Base-by-base conservation (phyloP, 2,113 vertebrate species). In the Castor canadensis region DNA sequence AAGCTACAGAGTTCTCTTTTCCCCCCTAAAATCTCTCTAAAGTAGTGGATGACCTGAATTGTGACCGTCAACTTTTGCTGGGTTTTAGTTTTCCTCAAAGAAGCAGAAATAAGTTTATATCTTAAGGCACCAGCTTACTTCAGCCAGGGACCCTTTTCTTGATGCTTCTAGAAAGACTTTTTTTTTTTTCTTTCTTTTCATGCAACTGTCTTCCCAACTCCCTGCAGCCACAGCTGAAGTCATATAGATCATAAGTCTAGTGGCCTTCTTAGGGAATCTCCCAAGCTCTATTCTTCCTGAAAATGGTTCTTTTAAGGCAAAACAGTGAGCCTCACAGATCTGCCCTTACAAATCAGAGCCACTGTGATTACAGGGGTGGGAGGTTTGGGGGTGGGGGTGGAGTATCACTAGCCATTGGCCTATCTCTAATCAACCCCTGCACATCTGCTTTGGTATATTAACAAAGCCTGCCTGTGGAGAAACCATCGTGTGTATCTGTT, bases 371-470 rank as follows among this genome's bases (percentile, higher is more conserved):
- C 9, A 60, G 67, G 73, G 45, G 32, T 13, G n/a, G n/a, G n/a
- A n/a, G n/a, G n/a, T n/a, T n/a, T n/a, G n/a, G n/a, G n/a, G n/a
- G n/a, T n/a, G n/a, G n/a, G n/a, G n/a, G n/a, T n/a, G n/a, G n/a
- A n/a, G n/a, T 40, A 26, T 52, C 81, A 69, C 76, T 81, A 86
- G 71, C 49, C 83, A 93, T 56, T 72, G 89, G 83, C 83, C 88
- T 95, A 84, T 75, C 26, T 96, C 76, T 90, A 85, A 49, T 47
- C 58, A 89, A n/a, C 66, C 52, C 40, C 88, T 77, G 28, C 60
- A 95, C 75, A 89, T 85, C 96, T 96, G 95, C 81, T 87, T 90
- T 81, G 43, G 81, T 92, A 87, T 81, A 96, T 83, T 80, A 84
- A 72, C 80, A 88, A 91, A 91, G 91, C 43, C 60, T 35, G 60